A percentile compares a stretch with the other conserved stretches of the same genome.
phyloP scores from a whole-genome alignment of 2,888 invertebrate genomes.

The Rotaria macrura region DNA sequence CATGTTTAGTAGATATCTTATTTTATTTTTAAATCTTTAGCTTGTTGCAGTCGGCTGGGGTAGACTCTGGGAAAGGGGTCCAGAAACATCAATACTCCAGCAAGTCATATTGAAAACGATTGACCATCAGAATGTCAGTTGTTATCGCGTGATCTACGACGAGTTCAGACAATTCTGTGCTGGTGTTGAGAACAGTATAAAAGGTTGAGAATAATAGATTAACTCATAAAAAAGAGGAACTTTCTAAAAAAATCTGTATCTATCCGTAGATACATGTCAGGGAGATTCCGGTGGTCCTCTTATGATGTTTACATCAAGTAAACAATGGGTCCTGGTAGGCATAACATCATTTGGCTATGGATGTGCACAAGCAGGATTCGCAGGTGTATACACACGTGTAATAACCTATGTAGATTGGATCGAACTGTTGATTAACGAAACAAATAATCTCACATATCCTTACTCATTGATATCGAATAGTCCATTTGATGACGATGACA shows the following conservation, averaged over 20 bases:
- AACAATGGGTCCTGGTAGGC: neutral
- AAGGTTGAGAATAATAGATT: neutral
- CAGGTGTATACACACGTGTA: neutral
- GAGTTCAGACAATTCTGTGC: neutral
- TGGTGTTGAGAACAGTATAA: neutral
- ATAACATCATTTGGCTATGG: constrained; percentile 1
- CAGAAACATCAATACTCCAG: neutral
- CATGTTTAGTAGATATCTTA: too few species aligned
- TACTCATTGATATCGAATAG: neutral
- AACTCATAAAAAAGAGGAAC: neutral
- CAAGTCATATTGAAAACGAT: neutral
- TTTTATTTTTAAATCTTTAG: neutral
- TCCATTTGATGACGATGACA: neutral
- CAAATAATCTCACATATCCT: neutral
- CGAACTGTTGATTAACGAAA: neutral
- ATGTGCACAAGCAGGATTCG: neutral
- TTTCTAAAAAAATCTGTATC: neutral
- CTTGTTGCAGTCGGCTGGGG: constrained; percentile 1
- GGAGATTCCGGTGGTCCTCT: constrained; percentile 4
- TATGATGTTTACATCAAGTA: neutral
- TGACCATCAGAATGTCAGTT: neutral
- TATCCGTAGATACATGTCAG: neutral
- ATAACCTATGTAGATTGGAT: neutral
- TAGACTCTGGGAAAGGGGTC: neutral
- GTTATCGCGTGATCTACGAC: neutral